Evolutionary conservation across 2,113 vertebrate genomes (phyloP).

Genomic region (Corydoras maculifer): DNA sequence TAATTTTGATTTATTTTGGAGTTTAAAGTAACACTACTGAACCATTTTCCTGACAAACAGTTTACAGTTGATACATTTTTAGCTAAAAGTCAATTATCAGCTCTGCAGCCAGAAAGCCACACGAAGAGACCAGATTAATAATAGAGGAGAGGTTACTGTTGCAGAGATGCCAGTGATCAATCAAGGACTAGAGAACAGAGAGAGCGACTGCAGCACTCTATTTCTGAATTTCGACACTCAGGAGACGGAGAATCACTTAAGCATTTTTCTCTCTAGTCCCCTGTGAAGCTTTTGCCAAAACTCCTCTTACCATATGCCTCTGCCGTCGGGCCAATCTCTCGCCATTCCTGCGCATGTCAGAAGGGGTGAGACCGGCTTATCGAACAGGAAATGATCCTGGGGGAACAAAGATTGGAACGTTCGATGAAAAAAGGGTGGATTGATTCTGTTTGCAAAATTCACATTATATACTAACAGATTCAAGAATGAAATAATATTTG

Average conservation of each 20-base stretch:
- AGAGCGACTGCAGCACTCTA: conserved; percentile 21
- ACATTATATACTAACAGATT: too few relatives aligned
- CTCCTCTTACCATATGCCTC: conserved; percentile 65
- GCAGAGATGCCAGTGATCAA: conserved; percentile 46
- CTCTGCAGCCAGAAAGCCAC: background rate
- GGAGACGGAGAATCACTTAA: too few relatives aligned
- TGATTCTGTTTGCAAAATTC: too few relatives aligned
- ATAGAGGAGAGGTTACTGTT: conserved; percentile 38
- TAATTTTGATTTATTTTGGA: too few relatives aligned
- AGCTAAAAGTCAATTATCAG: background rate
- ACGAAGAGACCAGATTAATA: conserved; percentile 45
- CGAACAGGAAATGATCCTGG: conserved; percentile 71
- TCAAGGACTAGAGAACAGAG: conserved; percentile 29
- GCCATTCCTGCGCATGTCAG: conserved; percentile 71
- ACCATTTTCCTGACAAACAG: background rate
- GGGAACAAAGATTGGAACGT: conserved; percentile 6
- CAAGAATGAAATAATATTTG: too few relatives aligned
- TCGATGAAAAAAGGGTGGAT: too few relatives aligned
- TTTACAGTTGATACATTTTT: background rate
- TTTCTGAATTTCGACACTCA: conserved; percentile 38
- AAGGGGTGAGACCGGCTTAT: conserved; percentile 69
- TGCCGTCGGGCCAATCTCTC: conserved; percentile 69
- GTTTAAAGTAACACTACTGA: background rate
- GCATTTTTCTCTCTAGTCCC: background rate
- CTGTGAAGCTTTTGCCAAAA: background rate